Conservation (phyloP, 37 sponge, comb jelly and placozoan species). For the Diacarnus erythraeanus region DNA sequence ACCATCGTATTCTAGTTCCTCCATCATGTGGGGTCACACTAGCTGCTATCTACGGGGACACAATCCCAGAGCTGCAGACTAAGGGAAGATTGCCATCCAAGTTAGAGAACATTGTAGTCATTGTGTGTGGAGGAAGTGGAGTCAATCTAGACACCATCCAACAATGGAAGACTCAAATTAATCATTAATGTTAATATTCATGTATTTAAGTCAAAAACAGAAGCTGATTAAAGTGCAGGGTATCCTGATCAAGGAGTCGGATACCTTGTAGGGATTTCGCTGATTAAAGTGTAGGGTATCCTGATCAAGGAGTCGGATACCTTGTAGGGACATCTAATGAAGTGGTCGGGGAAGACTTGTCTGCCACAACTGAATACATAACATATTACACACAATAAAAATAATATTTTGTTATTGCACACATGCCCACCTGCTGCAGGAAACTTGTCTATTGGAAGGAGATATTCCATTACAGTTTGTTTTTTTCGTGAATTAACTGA, state of each 20-base stretch:
- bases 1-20: slow-evolving; percentile 85
- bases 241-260: neutral
- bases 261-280: neutral
- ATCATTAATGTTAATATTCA: too few species aligned
- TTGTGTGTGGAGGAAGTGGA: slow-evolving; percentile 95
- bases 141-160: slow-evolving; percentile 68
- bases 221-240: too few species aligned
- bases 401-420: too few species aligned
- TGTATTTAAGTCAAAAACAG: too few species aligned
- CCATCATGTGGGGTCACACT: slow-evolving; percentile 95
- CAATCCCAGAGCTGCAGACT: slow-evolving; percentile 38
- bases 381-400: too few species aligned
- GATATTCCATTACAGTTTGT: neutral
- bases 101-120: slow-evolving; percentile 49
- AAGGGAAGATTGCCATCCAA: slow-evolving; percentile 48
- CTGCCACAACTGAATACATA: too few species aligned
- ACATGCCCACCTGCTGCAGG: neutral
- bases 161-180: slow-evolving; percentile 63
- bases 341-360: too few species aligned
- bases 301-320: neutral
- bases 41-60: slow-evolving; percentile 67
- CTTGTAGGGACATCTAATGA: neutral
- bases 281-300: too few species aligned
- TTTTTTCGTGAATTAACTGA: neutral
- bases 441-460: neutral